Base-by-base conservation (phyloP, 2,797 vertebrate genomes). In the Linurgus olivaceus region DNA sequence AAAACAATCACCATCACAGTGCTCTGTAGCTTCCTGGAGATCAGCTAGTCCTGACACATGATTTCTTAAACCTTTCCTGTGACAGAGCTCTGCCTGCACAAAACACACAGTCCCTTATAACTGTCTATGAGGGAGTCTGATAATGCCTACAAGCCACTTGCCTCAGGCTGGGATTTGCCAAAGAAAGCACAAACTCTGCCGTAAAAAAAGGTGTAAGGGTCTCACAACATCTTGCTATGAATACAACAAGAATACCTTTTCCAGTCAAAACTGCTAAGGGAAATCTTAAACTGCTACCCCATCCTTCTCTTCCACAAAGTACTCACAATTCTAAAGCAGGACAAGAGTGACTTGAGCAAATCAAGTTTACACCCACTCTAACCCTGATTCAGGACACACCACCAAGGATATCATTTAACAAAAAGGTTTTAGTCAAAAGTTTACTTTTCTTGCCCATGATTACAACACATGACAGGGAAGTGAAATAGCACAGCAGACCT, bases 101-200 rank as follows among this genome's bases (percentile, higher is more conserved):
- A 61, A 81, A 85, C 6, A 59, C 25, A 42, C 0, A 0, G 19
- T 29, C 11, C 20, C 18, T 45, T 18, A 23, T 12, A 70, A 37
- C 20, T 45, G 18, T 31, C 75, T 23, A 0, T 21, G 25, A 31
- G 3, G 21, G 35, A 25, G 13, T 26, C 45, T 55, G 44, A 48
- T 38, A 52, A 42, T 17, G 26, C 38, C 57, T 48, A 37, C 6
- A n/a, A 24, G 42, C 13, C 28, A 38, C 62, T 66, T 65, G 35
- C 26, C 38, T 57, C 55, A 29, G 31, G n/a, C 26, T 6, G 2
- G 33, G 18, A 73, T 68, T 48, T 1, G 1, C 42, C 28, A 35
- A 73, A n/a, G 6, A 88, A 28, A 1, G 1, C 9, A 45, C 18
- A 62, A 48, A 62, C 11, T 25, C 24, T 62, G 31, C 6, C 0